phyloP scores from a whole-genome alignment of 1,140 invertebrate species.

The Leptinotarsa lineolata region DNA sequence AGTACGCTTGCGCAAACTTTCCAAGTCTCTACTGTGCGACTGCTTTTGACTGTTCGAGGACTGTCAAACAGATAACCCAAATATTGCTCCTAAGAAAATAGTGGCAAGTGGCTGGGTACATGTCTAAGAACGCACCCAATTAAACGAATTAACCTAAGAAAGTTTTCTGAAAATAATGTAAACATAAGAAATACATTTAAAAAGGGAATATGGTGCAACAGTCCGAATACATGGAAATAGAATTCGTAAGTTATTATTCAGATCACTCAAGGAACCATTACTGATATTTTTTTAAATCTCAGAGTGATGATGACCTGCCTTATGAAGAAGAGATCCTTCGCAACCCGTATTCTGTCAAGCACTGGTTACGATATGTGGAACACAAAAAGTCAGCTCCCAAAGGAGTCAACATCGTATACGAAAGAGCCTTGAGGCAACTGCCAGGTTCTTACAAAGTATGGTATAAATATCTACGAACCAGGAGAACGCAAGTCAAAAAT shows the following conservation, averaged over 20 bases:
- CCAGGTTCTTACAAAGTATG: constrained; percentile 98
- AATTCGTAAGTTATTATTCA: constrained; percentile 38
- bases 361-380: constrained; percentile 97
- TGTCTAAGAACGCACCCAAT: too few relatives aligned
- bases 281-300: constrained; percentile 28
- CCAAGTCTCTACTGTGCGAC: too few relatives aligned
- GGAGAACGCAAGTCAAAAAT: constrained; percentile 81
- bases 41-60: too few relatives aligned
- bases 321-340: constrained; percentile 98
- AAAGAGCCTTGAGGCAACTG: constrained; percentile 92
- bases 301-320: constrained; percentile 85
- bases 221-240: constrained; percentile 35
- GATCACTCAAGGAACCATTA: constrained; percentile 14
- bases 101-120: constrained; percentile 53
- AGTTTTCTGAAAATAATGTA: too few relatives aligned
- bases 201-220: constrained; percentile 48
- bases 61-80: not conserved
- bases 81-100: constrained; percentile 60
- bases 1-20: too few relatives aligned
- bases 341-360: constrained; percentile 96
- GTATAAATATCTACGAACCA: constrained; percentile 91
- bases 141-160: too few relatives aligned
- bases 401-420: constrained; percentile 90
- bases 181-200: too few relatives aligned
- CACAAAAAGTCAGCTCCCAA: constrained; percentile 85